A percentile compares a stretch with the other conserved stretches of the same genome.
Evolutionary conservation across 2,113 vertebrate species (phyloP).

Genomic region (Platanista minor): DNA sequence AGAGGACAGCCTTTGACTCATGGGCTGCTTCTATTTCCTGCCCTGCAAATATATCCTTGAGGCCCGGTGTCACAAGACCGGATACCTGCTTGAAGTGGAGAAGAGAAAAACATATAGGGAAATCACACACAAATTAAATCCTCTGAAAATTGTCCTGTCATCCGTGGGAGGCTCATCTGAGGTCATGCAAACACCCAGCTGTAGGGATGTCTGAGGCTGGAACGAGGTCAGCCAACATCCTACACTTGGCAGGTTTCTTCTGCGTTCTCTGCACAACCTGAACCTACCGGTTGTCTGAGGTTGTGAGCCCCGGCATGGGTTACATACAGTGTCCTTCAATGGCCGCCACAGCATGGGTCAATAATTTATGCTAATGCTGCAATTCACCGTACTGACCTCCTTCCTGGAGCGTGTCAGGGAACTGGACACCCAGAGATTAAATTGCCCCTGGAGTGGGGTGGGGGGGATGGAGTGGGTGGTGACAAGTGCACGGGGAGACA

Average conservation of each 20-base stretch:
- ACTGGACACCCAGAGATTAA: slow-evolving; percentile 66
- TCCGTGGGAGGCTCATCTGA: neutral
- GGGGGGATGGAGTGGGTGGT: neutral
- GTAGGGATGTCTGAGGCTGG: neutral
- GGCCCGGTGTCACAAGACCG: neutral
- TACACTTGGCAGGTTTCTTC: accelerated
- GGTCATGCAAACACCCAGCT: neutral
- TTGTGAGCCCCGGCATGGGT: accelerated
- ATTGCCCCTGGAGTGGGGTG: neutral
- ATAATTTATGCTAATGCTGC: slow-evolving; percentile 56
- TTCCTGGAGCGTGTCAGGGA: neutral
- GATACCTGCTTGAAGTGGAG: neutral
- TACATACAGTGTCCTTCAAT: neutral
- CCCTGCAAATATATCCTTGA: neutral
- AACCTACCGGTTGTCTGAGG: neutral
- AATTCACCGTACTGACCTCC: slow-evolving; percentile 19
- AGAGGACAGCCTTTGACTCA: neutral
- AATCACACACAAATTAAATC: neutral
- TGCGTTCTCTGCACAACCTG: accelerated
- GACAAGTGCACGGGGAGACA: neutral
- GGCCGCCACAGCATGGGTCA: slow-evolving; percentile 11
- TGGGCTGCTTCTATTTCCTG: neutral
- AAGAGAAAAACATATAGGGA: neutral
- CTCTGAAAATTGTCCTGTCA: neutral
- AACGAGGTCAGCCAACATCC: neutral